Conservation (phyloP, 2,888 invertebrate species). For the Aplocera efformata region DNA sequence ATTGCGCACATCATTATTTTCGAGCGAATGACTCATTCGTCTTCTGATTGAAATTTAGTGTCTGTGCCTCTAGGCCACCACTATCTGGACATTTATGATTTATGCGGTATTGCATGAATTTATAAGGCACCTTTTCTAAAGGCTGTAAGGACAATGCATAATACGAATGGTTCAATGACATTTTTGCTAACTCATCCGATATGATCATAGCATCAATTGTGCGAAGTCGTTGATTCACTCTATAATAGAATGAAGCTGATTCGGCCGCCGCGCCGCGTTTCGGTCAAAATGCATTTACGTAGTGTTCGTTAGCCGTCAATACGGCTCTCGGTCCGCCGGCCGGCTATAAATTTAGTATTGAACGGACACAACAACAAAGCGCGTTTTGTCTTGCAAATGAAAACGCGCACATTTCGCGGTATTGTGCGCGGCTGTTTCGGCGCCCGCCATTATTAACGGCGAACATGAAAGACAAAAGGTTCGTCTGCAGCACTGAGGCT, state of each 20-base stretch:
- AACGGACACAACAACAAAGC: slow-evolving; percentile 79
- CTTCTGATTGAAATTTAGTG: too few relatives aligned
- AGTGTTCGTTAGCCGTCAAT: slow-evolving; percentile 76
- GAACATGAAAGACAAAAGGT: slow-evolving; percentile 81
- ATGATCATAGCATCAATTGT: too few relatives aligned
- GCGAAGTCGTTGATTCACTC: too few relatives aligned
- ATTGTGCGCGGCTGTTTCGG: slow-evolving; percentile 81
- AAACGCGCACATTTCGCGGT: slow-evolving; percentile 81
- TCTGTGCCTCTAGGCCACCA: too few relatives aligned
- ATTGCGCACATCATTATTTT: too few relatives aligned
- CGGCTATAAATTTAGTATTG: slow-evolving; percentile 79
- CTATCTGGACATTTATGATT: too few relatives aligned
- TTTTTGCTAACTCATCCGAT: too few relatives aligned
- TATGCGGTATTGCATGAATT: too few relatives aligned
- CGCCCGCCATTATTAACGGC: slow-evolving; percentile 80
- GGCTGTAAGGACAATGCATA: too few relatives aligned
- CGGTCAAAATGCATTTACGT: slow-evolving; percentile 73
- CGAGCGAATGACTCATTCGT: too few relatives aligned
- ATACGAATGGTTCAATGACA: too few relatives aligned
- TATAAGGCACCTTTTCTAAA: too few relatives aligned
- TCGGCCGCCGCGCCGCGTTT: slow-evolving; percentile 26
- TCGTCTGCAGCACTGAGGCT: slow-evolving; percentile 80
- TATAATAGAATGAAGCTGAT: slow-evolving; percentile 22
- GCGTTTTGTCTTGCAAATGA: slow-evolving; percentile 81
- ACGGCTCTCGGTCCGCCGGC: slow-evolving; percentile 70